These are phyloP conservation scores for Calameuta idolon DNA, from an alignment of 2,888 invertebrate genomes.

Conservation along the genomic window DNA sequence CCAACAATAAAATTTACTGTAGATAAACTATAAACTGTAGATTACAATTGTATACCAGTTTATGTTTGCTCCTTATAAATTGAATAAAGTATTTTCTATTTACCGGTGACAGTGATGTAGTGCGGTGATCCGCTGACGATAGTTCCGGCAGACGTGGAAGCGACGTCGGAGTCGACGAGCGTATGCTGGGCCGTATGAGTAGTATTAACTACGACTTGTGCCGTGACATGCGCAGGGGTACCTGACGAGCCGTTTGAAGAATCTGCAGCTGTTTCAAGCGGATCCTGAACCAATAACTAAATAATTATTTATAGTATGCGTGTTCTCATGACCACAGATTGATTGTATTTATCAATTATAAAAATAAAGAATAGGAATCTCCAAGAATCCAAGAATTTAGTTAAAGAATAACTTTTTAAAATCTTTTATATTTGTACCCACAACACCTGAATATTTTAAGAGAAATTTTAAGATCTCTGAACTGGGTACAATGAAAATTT, in stretches of 20 bases:
- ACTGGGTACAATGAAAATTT: background rate
- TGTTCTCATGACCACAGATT: slow-evolving; percentile 36
- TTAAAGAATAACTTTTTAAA: background rate
- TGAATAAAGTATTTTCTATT: slow-evolving; percentile 41
- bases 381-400: background rate
- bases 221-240: slow-evolving; percentile 66
- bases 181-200: slow-evolving; percentile 67
- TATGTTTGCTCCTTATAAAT: background rate
- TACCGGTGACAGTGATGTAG: slow-evolving; percentile 81
- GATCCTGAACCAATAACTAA: slow-evolving; percentile 64
- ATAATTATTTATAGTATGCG: slow-evolving; percentile 47
- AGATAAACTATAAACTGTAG: background rate
- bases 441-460: background rate
- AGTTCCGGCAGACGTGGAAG: slow-evolving; percentile 68
- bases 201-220: slow-evolving; percentile 67
- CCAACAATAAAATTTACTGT: background rate
- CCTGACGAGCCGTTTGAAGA: slow-evolving; percentile 72
- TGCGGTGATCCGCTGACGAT: slow-evolving; percentile 69
- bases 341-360: background rate
- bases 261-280: slow-evolving; percentile 71
- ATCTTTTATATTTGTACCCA: background rate
- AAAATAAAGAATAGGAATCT: background rate
- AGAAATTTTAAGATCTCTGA: background rate
- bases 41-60: background rate
- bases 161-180: slow-evolving; percentile 68